These are phyloP conservation scores for Caenorhabditis sp. DNA, from an alignment of 2,888 invertebrate species.

Conservation along the genomic window DNA sequence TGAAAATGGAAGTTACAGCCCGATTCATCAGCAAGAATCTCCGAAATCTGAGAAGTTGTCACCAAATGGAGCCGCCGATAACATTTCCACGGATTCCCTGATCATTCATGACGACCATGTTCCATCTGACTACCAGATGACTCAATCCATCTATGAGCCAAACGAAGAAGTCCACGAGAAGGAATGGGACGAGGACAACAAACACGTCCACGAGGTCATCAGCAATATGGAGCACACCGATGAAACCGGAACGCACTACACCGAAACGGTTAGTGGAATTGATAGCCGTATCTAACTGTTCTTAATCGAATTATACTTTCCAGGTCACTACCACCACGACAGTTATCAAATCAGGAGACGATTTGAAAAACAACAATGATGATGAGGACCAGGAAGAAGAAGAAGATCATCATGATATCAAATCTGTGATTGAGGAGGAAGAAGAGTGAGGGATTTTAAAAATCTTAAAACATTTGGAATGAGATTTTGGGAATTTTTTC, in stretches of 20 bases:
- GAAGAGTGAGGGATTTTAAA: conserved; percentile 12
- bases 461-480: too few relatives aligned
- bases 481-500: too few relatives aligned
- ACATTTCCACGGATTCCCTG: conserved; percentile 58
- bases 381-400: conserved; percentile 18
- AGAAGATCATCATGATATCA: conserved; percentile 11
- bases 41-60: background rate
- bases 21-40: background rate
- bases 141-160: conserved; percentile 49
- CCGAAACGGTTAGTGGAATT: conserved; percentile 14
- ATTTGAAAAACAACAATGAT: conserved; percentile 52
- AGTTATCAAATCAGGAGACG: conserved; percentile 53
- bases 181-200: conserved; percentile 28
- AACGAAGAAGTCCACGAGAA: conserved; percentile 20
- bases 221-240: conserved; percentile 24
- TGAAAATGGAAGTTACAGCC: background rate
- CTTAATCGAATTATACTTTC: background rate
- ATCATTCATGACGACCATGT: conserved; percentile 51
- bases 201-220: conserved; percentile 23
- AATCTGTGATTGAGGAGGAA: conserved; percentile 19
- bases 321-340: conserved; percentile 50
- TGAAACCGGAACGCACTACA: conserved; percentile 18
- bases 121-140: conserved; percentile 30
- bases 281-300: background rate
- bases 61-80: conserved; percentile 18